Conservation (phyloP, 2,113 vertebrate genomes). For the Marmota flaviventris region DNA sequence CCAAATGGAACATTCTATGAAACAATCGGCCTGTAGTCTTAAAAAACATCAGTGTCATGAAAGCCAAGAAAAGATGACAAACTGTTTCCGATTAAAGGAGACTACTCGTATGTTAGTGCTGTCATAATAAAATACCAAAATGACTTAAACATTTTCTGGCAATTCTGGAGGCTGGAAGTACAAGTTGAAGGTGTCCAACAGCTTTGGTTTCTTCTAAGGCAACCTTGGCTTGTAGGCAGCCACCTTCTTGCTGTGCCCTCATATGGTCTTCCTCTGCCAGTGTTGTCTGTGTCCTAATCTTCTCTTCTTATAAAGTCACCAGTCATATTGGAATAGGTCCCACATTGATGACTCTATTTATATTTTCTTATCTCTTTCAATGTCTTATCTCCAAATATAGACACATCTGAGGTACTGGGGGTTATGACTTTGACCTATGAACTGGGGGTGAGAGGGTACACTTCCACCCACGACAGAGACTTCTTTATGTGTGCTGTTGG, state of each 20-base stretch:
- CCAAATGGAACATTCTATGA: constrained; percentile 21
- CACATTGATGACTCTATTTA: not conserved
- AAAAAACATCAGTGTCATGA: not conserved
- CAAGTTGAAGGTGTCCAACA: not conserved
- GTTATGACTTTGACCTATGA: not conserved
- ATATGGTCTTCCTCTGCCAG: not conserved
- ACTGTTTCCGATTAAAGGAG: constrained; percentile 15
- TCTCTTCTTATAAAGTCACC: not conserved
- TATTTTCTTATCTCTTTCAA: not conserved
- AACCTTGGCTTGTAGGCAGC: not conserved
- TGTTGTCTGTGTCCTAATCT: not conserved
- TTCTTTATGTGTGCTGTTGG: not conserved
- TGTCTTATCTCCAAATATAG: not conserved
- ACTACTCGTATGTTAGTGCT: not conserved
- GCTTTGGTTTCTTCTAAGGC: not conserved
- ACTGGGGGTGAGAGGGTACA: not conserved
- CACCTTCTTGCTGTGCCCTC: not conserved
- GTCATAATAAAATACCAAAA: not conserved
- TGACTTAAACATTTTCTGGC: not conserved
- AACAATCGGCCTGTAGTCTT: not conserved
- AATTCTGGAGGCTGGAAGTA: not conserved
- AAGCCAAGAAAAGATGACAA: not conserved
- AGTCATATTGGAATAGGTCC: not conserved
- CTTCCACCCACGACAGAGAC: not conserved
- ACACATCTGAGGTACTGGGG: not conserved